These are phyloP conservation scores for Callipepla californica DNA, from an alignment of 2,113 vertebrate species.

Conservation along the genomic window DNA sequence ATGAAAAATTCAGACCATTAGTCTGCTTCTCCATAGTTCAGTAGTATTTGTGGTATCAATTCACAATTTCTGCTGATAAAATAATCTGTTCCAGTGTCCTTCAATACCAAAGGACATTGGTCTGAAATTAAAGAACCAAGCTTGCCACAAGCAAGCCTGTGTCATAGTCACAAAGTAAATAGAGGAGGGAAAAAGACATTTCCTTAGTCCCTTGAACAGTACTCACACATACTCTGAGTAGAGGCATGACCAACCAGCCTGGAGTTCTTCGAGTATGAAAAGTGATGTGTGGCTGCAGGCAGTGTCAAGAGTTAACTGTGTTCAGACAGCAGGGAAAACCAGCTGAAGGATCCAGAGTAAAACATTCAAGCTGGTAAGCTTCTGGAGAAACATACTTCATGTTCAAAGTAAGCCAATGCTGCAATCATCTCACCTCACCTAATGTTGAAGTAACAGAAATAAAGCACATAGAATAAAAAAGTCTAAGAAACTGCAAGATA, in stretches of 20 bases:
- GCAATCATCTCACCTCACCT: neutral
- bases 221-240: neutral
- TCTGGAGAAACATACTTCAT: neutral
- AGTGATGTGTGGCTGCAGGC: neutral
- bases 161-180: no score
- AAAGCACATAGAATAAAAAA: neutral
- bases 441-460: neutral
- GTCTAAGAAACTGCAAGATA: neutral
- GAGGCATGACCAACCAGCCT: neutral
- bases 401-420: neutral
- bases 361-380: neutral
- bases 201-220: neutral
- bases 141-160: neutral
- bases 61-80: neutral
- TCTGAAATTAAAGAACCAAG: neutral
- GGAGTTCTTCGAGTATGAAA: neutral
- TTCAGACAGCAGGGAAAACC: no score
- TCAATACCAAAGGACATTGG: neutral
- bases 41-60: neutral
- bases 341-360: neutral
- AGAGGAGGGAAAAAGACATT: neutral
- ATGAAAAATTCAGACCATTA: neutral
- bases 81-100: neutral
- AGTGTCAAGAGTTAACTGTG: neutral
- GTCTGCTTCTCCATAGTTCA: neutral